Evolutionary conservation across 2,113 vertebrate genomes (phyloP), one percentile per base, ranked within the genome.

Genomic region (Mola mola): DNA sequence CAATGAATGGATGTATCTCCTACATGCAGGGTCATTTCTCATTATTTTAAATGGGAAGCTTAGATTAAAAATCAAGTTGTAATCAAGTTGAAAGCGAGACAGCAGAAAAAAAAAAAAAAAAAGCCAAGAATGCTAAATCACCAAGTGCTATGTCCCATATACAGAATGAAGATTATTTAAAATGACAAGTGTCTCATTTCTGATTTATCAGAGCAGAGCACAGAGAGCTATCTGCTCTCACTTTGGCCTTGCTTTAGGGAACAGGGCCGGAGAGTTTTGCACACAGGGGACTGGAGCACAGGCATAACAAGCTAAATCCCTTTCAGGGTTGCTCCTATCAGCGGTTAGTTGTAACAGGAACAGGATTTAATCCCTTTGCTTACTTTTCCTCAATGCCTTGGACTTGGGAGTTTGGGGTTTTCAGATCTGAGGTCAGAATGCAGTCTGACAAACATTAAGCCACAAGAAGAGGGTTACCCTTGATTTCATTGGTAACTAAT

Each of bases 21-120:
- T 90, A 90, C 85, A 91, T 90, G 60, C 63, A 68, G 69, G 82
- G 81, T 43, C 36, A 84, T 56, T 95, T 94, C 94, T 96, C 96
- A 96, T 97, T 96, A 96, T 96, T 98, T 96, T 96, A 93, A 96
- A 96, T 98, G 96, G 94, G 95, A 90, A 93, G 83, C 78, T 90
- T 88, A 49, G 74, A 59, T 41, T 64, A 69, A 73, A 68, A 46
- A 67, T 84, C 42, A 31, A 71, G 38, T 70, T 85, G n/a, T 40
- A n/a, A 8, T 12, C n/a, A 1, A 86, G 89, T 86, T 88, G 84
- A 90, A 90, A 78, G 64, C 15, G 71, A 64, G 65, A 78, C 17
- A 57, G 38, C 41, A 49, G 69, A 76, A 74, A 77, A 33, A 29
- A 61, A 4, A 49, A 64, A 50, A 36, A 75, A 60, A 66, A 42